Conservation (phyloP, 2,888 invertebrate genomes). For the Cantharis rufa region DNA sequence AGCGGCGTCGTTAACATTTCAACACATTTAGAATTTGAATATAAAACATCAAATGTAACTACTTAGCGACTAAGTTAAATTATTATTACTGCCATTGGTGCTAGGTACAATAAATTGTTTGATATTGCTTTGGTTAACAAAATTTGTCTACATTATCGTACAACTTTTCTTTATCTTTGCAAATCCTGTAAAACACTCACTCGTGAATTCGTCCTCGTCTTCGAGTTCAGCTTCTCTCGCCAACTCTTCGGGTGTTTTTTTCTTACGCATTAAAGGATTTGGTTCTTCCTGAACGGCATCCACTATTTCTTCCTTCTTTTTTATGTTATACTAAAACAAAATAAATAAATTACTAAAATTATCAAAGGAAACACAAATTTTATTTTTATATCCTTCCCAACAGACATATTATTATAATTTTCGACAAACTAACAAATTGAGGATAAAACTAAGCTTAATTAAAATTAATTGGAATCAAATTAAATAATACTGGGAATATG, state of each 20-base stretch:
- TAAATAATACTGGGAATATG: no score
- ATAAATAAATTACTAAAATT: constrained; percentile 9
- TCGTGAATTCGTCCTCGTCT: constrained; percentile 95
- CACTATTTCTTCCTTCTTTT: constrained; percentile 92
- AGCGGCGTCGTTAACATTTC: background rate
- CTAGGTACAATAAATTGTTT: background rate
- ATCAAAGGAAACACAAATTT: no score
- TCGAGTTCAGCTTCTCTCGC: constrained; percentile 95
- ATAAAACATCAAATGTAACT: background rate
- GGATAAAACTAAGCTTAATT: no score
- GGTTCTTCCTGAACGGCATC: constrained; percentile 83
- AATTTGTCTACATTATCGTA: constrained; percentile 44
- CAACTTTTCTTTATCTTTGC: constrained; percentile 49
- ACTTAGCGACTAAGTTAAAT: background rate
- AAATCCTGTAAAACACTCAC: constrained; percentile 64
- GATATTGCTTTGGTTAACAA: background rate
- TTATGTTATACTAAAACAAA: constrained; percentile 91
- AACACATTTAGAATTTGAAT: background rate
- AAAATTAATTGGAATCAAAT: no score
- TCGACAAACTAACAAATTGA: no score
- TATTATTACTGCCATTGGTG: background rate
- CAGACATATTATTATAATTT: no score
- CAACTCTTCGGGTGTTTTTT: constrained; percentile 97
- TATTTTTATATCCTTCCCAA: no score
- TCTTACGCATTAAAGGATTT: constrained; percentile 95